Evolutionary conservation across 2,797 vertebrate genomes (phyloP).

Genomic region (Sebastes kiyomatsui): DNA sequence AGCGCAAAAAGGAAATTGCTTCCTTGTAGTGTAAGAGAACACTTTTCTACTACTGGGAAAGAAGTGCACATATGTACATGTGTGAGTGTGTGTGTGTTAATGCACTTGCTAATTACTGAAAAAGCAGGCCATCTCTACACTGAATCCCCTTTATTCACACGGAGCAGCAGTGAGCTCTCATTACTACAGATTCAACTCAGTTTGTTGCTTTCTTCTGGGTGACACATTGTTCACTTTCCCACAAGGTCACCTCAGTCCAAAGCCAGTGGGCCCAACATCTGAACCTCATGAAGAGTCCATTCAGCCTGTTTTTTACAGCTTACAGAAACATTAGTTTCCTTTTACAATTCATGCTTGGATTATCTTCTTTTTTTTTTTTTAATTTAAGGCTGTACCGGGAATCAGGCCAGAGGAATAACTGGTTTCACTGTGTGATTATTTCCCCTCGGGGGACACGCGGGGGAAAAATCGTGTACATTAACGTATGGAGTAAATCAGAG

Average conservation of each 20-base stretch:
- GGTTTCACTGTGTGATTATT: conserved; percentile 66
- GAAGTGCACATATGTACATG: conserved; percentile 6
- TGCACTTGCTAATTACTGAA: conserved; percentile 37
- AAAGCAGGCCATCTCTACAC: not conserved
- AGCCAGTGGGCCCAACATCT: conserved; percentile 47
- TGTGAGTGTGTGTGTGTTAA: conserved; percentile 1
- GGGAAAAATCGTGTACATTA: conserved; percentile 45
- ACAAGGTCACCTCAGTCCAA: conserved; percentile 63
- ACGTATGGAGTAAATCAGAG: conserved; percentile 50
- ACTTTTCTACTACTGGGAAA: conserved; percentile 51
- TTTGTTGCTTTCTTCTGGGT: conserved; percentile 35
- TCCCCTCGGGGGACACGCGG: conserved; percentile 12
- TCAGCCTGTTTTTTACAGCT: conserved; percentile 52
- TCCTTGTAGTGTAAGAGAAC: conserved; percentile 51
- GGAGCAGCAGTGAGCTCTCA: not conserved
- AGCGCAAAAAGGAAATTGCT: conserved; percentile 66
- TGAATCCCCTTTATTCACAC: not conserved
- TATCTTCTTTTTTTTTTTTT: conserved; percentile 49
- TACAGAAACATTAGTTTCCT: conserved; percentile 66
- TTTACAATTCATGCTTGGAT: conserved; percentile 67
- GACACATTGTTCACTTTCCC: conserved; percentile 56
- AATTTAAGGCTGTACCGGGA: conserved; percentile 60
- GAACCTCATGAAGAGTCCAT: conserved; percentile 59
- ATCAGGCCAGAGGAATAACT: conserved; percentile 59
- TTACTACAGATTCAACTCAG: conserved; percentile 1